Evolutionary conservation across 2,113 vertebrate species (phyloP), one percentile per base, ranked within the genome.

Genomic region (Vidua macroura): DNA sequence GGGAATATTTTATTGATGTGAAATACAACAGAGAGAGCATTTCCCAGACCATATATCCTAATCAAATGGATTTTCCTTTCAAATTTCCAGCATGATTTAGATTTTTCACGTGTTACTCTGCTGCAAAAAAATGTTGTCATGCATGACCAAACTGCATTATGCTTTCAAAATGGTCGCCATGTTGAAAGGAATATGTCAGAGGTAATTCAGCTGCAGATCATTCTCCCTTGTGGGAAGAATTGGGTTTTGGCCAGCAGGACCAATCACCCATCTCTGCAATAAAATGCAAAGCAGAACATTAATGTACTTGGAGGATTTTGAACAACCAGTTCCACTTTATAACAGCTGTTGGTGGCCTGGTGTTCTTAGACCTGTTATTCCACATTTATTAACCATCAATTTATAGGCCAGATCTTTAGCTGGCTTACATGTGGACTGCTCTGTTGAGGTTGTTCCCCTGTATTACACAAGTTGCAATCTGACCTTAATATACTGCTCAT

Each of bases 51-150:
- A 25, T 39, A 52, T n/a, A 48, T 62, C 43, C 88, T 59, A 73
- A 86, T 70, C 69, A 90, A 88, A 88, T 88, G 59, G 37, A 78
- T 93, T 90, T 95, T 77, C 51, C 30, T 86, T 85, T 79, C 72
- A 88, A 67, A 83, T 83, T 88, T 93, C 55, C 33, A 63, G 7
- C 27, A 67, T 20, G 13, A 81, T 75, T 90, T 86, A 83, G 63
- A 66, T 81, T 95, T 86, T 92, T 91, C 53, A 43, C 1, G 2
- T 33, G 44, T 60, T 83, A 53, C 8, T 87, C 41, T 62, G 35
- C 33, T 81, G 60, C 14, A 88, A 67, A 88, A 88, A 78, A 80
- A 28, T 46, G 51, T 70, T 81, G 72, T 59, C 77, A 63, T 80
- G 72, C 46, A 80, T 79, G 70, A 79, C 53, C 44, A 73, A 92